phyloP scores from a whole-genome alignment of 2,113 vertebrate species.

The Eolophus roseicapilla region DNA sequence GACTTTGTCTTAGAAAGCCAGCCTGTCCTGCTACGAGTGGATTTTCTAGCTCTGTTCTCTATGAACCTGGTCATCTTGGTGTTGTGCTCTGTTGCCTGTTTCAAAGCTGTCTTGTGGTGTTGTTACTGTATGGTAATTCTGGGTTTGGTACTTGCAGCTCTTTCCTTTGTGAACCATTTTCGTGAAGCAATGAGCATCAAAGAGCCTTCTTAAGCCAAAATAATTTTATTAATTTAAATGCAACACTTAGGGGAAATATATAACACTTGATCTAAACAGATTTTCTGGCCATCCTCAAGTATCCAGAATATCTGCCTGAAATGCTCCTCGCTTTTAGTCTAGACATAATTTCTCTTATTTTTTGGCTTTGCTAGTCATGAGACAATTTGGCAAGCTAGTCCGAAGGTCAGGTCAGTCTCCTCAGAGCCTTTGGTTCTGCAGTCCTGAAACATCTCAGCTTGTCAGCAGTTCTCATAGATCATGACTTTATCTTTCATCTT shows the following conservation, averaged over 20 bases:
- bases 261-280: neutral
- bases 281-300: neutral
- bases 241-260: neutral
- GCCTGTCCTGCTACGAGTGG: neutral
- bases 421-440: neutral
- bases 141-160: neutral
- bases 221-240: neutral
- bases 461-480: neutral
- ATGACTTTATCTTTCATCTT: neutral
- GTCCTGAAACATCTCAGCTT: neutral
- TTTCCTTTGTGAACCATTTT: neutral
- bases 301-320: neutral
- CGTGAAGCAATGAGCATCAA: neutral
- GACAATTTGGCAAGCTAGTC: neutral
- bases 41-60: neutral
- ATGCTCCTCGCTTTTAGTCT: neutral
- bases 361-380: neutral
- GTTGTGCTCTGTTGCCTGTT: neutral
- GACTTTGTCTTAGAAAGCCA: neutral
- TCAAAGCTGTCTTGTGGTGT: neutral
- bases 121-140: neutral
- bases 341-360: neutral
- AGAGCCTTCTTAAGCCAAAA: neutral
- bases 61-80: neutral
- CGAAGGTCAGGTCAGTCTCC: neutral